Evolutionary conservation across 2,113 vertebrate species (phyloP), one percentile per base, ranked within the genome.

Genomic region (Podilymbus podiceps): DNA sequence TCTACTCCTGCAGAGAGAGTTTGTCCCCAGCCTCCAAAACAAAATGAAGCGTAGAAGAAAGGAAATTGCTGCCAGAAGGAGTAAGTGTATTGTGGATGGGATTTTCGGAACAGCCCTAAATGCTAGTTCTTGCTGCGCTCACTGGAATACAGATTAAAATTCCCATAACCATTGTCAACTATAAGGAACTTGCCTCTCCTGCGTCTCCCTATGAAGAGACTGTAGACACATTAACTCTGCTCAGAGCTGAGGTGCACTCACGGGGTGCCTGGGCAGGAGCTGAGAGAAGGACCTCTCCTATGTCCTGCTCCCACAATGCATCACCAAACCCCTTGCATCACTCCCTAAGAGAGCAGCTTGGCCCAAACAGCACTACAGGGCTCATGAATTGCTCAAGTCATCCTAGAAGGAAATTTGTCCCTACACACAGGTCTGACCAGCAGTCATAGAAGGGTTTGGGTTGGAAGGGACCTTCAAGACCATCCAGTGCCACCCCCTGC

Each of bases 181-280:
- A 0, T 25, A 33, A 74, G 47, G n/a, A 55, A 21, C 12, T 31
- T 33, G 17, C 21, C 33, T 67, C 33, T 56, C 46, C 35, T 46
- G 30, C 5, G 0, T 31, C 64, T 12, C 8, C 38, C 12, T 44
- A 13, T 18, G 28, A 63, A 22, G 33, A 28, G 27, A 11, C 31
- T 1, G 1, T 1, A n/a, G 49, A n/a, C 14, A 40, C 18, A 7
- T 7, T 11, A 35, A 33, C 10, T 35, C 24, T n/a, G 19, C 58
- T 47, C 42, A 9, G 50, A 58, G 35, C 35, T 5, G 20, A 52
- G 20, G 47, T 11, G 15, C 9, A 2, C 19, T 33, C 23, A 5
- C 4, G 33, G 63, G n/a, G 7, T 6, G 5, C 23, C 49, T 10
- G 28, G 40, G 50, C 46, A 28, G 28, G 38, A 68, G 23, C 23